Conservation (phyloP, 2,888 invertebrate species). For the Polyommatus icarus region DNA sequence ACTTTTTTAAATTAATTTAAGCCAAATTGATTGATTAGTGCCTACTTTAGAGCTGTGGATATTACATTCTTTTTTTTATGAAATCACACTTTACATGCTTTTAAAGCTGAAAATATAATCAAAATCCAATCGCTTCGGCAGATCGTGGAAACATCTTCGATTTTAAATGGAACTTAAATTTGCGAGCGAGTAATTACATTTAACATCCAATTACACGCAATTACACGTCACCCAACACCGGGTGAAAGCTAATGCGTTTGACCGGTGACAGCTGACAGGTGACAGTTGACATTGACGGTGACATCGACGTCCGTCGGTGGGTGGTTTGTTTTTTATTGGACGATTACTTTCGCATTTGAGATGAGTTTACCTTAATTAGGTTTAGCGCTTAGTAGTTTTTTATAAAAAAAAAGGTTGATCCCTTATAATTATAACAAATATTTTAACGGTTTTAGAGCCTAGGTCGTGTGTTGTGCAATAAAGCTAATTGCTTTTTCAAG, state of each 20-base stretch:
- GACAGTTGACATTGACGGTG: constrained; percentile 60
- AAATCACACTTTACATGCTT: no score
- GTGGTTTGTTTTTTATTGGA: constrained; percentile 26
- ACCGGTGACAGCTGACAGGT: constrained; percentile 63
- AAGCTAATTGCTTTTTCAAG: no score
- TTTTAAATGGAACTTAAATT: constrained; percentile 27
- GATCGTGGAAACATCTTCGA: background rate
- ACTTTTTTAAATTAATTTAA: no score
- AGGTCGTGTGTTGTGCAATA: no score
- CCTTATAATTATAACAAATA: no score
- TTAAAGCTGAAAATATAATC: background rate
- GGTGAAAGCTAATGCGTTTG: constrained; percentile 64
- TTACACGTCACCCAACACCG: constrained; percentile 67
- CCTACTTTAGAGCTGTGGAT: no score
- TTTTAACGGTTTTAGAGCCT: no score
- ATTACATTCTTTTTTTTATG: no score
- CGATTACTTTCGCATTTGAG: constrained; percentile 3
- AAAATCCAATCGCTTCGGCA: background rate
- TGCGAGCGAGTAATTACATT: constrained; percentile 21
- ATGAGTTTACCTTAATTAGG: background rate
- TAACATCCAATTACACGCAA: constrained; percentile 33
- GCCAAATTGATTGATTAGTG: no score
- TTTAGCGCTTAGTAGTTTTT: background rate
- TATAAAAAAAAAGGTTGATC: background rate
- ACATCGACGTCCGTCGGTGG: constrained; percentile 35